phyloP scores from a whole-genome alignment of 2,113 vertebrate species.

The Zingel zingel region DNA sequence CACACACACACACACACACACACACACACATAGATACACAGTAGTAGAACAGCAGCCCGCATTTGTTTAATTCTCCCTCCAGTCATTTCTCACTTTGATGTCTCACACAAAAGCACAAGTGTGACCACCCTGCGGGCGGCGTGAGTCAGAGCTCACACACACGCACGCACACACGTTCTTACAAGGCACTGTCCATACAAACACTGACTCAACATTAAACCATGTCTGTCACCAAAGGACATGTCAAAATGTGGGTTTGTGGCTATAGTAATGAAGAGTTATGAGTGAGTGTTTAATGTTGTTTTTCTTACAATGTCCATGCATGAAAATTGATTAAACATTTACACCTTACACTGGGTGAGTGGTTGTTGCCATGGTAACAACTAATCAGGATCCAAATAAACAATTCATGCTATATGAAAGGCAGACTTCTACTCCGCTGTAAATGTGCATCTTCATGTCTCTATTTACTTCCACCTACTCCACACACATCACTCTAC shows the following conservation, averaged over 20 bases:
- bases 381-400: conserved; percentile 18
- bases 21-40: conserved; percentile 2
- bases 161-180: not conserved
- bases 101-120: conserved; percentile 58
- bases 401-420: conserved; percentile 16
- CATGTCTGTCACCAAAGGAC: conserved; percentile 26
- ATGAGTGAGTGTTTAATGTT: conserved; percentile 39
- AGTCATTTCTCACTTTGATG: conserved; percentile 70
- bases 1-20: conserved; percentile 26
- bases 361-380: conserved; percentile 5
- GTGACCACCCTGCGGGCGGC: conserved; percentile 64
- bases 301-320: conserved; percentile 19
- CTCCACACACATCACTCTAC: conserved; percentile 12
- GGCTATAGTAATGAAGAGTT: conserved; percentile 42
- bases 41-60: conserved; percentile 45
- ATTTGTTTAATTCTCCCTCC: conserved; percentile 63
- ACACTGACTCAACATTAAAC: conserved; percentile 54
- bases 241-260: conserved; percentile 50
- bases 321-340: conserved; percentile 22
- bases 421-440: conserved; percentile 4
- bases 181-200: conserved; percentile 15
- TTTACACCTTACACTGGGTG: conserved; percentile 5
- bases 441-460: conserved; percentile 18
- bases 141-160: conserved; percentile 32
- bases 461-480: conserved; percentile 32